phyloP scores from a whole-genome alignment of 2,113 vertebrate genomes.

The Meles meles region DNA sequence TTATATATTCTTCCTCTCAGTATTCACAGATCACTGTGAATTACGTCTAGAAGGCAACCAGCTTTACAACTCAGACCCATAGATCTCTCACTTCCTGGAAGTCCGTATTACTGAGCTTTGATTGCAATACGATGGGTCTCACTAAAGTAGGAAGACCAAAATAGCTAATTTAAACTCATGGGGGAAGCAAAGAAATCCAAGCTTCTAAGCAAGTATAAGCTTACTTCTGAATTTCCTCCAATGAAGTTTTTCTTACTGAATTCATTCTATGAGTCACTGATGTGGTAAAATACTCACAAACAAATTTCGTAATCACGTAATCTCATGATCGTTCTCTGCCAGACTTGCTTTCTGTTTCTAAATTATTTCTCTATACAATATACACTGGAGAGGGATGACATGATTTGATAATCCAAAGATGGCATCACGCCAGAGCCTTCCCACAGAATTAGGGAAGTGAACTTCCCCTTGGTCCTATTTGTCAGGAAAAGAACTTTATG shows the following conservation, averaged over 20 bases:
- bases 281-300: slow-evolving; percentile 59
- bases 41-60: slow-evolving; percentile 45
- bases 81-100: slow-evolving; percentile 26
- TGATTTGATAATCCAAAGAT: slow-evolving; percentile 54
- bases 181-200: slow-evolving; percentile 34
- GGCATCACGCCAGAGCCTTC: background rate
- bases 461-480: slow-evolving; percentile 55
- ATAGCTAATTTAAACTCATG: background rate
- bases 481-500: slow-evolving; percentile 24
- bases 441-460: slow-evolving; percentile 38
- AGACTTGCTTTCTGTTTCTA: slow-evolving; percentile 65
- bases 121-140: background rate
- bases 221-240: slow-evolving; percentile 64
- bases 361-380: slow-evolving; percentile 33
- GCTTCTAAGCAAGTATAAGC: slow-evolving; percentile 64
- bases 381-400: background rate
- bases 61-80: slow-evolving; percentile 26
- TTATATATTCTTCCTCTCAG: background rate
- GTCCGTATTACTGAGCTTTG: slow-evolving; percentile 20
- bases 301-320: slow-evolving; percentile 59
- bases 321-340: slow-evolving; percentile 56
- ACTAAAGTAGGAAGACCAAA: slow-evolving; percentile 46
- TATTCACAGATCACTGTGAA: background rate
- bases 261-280: slow-evolving; percentile 47
- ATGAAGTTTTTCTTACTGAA: slow-evolving; percentile 62